Base-by-base conservation (phyloP, 1,140 invertebrate species). In the Eufriesea mexicana region DNA sequence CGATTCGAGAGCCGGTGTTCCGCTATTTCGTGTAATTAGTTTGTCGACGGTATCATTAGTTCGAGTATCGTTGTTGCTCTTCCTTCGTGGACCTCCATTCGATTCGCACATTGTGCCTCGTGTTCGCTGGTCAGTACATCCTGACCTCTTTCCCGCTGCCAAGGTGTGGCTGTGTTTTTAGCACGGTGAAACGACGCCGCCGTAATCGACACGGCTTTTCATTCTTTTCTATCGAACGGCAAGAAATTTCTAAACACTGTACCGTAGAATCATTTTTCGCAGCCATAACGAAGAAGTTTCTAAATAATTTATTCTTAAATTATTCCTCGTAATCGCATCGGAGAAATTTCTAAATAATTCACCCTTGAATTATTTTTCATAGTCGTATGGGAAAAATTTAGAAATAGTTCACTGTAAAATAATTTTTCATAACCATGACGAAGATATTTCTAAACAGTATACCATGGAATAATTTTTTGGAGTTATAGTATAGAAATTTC, bases 1-100 rank as follows among this genome's bases (percentile, higher is more conserved):
- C 62, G 72, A 81, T 64, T 28, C 54, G 67, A 79, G 77, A 51
- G 61, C 25, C 79, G 72, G 73, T 67, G 74, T 83, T 83, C 75
- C 75, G 75, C 64, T 83, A 68, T 83, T 83, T 83, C 66, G 81
- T 77, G 64, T 55, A 77, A 71, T 83, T 77, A 71, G 81, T 71
- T 83, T 64, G 81, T 77, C 75, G 74, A 71, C 81, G 74, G 75
- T 84, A 77, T 87, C 85, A 86, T 87, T 87, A 86, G 86, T 86
- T 87, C 85, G 77, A 80, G 86, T 86, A 83, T 77, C 76, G 73
- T 64, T 82, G 81, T 64, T 59, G 28, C 74, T 78, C 72, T 86
- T 87, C 85, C 82, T 87, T 87, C 85, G 85, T 86, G 86, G 85
- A 74, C 59, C 80, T 76, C 47, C 81, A 66, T 79, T 67, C 86